A percentile compares a stretch with the other conserved stretches of the same genome.
These are phyloP conservation scores for Thera obeliscata DNA, from an alignment of 2,888 invertebrate species.

Conservation along the genomic window DNA sequence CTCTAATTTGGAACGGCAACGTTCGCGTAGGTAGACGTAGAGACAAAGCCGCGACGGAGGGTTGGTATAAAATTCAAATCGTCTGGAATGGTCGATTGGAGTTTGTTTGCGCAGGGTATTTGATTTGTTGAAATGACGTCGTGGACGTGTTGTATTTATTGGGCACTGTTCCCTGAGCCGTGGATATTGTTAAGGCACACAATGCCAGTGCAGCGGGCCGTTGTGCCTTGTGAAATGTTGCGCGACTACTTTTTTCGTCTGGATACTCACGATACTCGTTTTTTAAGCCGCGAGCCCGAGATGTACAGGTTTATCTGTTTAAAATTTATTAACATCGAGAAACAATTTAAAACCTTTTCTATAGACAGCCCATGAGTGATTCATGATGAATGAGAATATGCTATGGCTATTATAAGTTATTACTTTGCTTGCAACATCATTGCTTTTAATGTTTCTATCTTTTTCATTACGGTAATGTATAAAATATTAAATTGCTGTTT, in stretches of 20 bases:
- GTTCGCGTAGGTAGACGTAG: slow-evolving; percentile 42
- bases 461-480: slow-evolving; percentile 6
- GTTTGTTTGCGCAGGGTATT: slow-evolving; percentile 74
- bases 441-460: slow-evolving; percentile 47
- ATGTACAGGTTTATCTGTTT: slow-evolving; percentile 85
- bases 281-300: slow-evolving; percentile 81
- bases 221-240: slow-evolving; percentile 84
- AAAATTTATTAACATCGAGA: slow-evolving; percentile 84
- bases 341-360: slow-evolving; percentile 83
- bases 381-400: slow-evolving; percentile 76
- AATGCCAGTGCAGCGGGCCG: slow-evolving; percentile 82
- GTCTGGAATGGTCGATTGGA: slow-evolving; percentile 72
- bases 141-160: slow-evolving; percentile 74
- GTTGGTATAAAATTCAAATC: slow-evolving; percentile 68
- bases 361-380: slow-evolving; percentile 74
- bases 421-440: slow-evolving; percentile 50
- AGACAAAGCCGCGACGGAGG: slow-evolving; percentile 26
- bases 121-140: slow-evolving; percentile 78
- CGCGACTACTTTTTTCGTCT: slow-evolving; percentile 85
- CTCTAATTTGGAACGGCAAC: slow-evolving; percentile 21
- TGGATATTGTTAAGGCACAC: slow-evolving; percentile 82
- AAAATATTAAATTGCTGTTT: not conserved
- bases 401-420: slow-evolving; percentile 66
- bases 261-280: slow-evolving; percentile 82
- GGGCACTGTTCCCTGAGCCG: slow-evolving; percentile 68